Base-by-base conservation (phyloP, 2,888 invertebrate genomes). In the Zygogramma bicolorata region DNA sequence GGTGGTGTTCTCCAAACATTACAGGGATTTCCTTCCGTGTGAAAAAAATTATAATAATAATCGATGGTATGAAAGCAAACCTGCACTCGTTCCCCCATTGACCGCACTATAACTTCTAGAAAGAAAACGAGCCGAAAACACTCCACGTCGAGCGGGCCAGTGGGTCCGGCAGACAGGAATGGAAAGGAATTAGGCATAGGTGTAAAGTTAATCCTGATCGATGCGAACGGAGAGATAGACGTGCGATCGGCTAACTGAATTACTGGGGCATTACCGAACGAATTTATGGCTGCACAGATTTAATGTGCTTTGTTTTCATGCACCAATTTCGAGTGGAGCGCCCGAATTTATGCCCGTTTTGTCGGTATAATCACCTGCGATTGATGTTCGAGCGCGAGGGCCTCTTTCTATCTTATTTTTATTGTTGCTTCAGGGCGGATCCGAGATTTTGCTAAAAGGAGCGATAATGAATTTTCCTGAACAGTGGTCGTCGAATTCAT, bases 141-240 rank as follows among this genome's bases (percentile, higher is more conserved):
- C n/a, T 13, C 7, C 5, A n/a, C n/a, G 25, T 13, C 27, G 25
- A 27, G n/a, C n/a, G 25, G 53, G 25, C 22, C 7, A 46, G 38
- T 20, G 18, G 20, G 46, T 20, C 46, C 15, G 22, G 18, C 5
- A n/a, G 53, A n/a, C 53, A 27, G 53, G n/a, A 53, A 53, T 53
- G 53, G 53, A 27, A 53, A 53, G 53, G 53, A 63, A 63, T 49
- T 42, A 46, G 78, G 79, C 79, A 79, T 80, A 82, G 83, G 83
- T 83, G 83, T 81, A 81, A 84, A 84, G 84, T 83, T 85, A 85
- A 85, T 84, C 84, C 84, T 83, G 85, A 85, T 85, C 84, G 85
- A 85, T 85, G 84, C 75, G 80, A 78, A 81, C 78, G 78, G 77
- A 80, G 76, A 82, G 84, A 85, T 83, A 83, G 84, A 84, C 84